These are phyloP conservation scores for Melopsittacus undulatus DNA, from an alignment of 2,797 vertebrate species.

Conservation along the genomic window DNA sequence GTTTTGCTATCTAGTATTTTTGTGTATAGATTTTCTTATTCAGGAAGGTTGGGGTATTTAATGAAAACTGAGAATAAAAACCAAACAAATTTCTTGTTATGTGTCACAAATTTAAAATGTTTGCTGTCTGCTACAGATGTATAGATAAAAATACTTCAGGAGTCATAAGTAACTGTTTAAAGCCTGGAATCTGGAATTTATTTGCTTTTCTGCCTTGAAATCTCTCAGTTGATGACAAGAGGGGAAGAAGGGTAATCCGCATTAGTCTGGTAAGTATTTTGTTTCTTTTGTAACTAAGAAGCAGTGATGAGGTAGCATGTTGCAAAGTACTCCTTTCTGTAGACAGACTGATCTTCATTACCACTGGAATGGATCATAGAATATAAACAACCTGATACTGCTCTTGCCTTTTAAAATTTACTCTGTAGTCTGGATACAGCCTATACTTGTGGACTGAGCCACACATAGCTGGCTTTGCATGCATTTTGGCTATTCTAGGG, in stretches of 20 bases:
- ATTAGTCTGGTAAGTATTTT: neutral
- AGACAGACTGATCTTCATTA: neutral
- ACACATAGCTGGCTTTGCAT: neutral
- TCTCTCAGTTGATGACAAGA: neutral
- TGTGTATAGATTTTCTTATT: neutral
- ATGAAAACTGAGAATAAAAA: neutral
- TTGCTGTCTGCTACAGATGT: neutral
- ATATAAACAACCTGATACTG: neutral
- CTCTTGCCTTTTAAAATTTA: neutral
- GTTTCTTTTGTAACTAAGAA: neutral
- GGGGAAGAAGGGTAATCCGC: neutral
- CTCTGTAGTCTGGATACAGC: neutral
- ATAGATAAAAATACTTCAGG: neutral
- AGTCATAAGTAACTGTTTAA: neutral
- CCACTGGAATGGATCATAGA: neutral
- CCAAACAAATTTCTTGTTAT: neutral
- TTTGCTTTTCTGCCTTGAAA: neutral
- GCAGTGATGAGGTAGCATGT: neutral
- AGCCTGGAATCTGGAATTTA: neutral
- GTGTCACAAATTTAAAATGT: neutral
- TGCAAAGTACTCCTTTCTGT: neutral
- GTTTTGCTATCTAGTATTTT: neutral
- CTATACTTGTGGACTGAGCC: neutral
- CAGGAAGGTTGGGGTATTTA: neutral
- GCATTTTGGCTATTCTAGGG: neutral